Evolutionary conservation across 2,113 vertebrate species (phyloP).

Genomic region (Gallinago jamesoni): DNA sequence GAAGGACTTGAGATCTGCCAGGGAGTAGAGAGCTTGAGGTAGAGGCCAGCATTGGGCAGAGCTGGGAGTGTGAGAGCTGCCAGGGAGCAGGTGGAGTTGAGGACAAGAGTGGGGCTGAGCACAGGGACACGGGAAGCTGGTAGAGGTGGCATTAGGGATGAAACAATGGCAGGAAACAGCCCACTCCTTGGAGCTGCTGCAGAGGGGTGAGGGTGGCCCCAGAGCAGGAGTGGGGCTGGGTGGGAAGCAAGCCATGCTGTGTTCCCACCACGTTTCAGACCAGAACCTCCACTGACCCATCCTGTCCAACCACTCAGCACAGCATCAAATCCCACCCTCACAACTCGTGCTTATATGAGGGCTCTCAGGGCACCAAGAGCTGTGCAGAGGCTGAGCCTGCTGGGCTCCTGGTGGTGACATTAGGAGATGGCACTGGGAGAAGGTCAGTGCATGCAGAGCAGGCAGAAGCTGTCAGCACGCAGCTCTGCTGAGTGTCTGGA

Average conservation of each 20-base stretch:
- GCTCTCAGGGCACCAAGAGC: background rate
- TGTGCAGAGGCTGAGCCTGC: background rate
- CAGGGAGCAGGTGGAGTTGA: background rate
- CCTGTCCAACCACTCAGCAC: background rate
- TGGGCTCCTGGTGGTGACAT: background rate
- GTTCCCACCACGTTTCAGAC: background rate
- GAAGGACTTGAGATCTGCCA: background rate
- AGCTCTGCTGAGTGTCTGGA: background rate
- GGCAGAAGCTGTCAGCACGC: background rate
- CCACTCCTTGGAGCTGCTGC: background rate
- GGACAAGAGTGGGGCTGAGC: background rate
- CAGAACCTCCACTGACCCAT: background rate
- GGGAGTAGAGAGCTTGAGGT: background rate
- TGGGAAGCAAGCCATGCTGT: background rate
- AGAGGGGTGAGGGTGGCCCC: background rate
- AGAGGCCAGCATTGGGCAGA: background rate
- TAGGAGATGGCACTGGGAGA: background rate
- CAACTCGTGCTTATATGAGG: rapidly evolving
- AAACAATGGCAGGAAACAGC: background rate
- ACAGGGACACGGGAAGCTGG: background rate
- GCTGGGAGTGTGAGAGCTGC: background rate
- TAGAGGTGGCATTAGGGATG: background rate
- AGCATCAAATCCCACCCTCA: background rate
- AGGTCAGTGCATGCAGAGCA: constrained; percentile 9
- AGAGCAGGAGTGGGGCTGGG: background rate